Conservation (phyloP, 2,113 vertebrate genomes). For the Columba livia region DNA sequence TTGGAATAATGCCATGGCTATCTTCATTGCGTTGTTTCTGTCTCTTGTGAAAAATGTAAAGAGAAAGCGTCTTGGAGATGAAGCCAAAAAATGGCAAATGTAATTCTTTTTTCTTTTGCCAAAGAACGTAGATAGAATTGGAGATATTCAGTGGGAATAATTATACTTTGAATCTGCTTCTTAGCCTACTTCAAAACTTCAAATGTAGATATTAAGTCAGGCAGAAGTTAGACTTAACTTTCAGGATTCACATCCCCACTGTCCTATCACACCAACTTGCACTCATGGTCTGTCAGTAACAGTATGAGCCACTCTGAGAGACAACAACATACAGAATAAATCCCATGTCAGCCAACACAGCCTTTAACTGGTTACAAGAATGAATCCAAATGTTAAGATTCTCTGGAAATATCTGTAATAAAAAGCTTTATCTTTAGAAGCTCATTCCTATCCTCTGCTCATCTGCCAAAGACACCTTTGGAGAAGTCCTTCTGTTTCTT, state of each 20-base stretch:
- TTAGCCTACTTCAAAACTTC: neutral
- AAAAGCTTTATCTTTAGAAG: neutral
- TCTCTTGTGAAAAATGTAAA: neutral
- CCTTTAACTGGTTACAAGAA: neutral
- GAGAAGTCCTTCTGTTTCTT: neutral
- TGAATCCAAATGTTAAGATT: neutral
- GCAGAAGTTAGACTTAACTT: neutral
- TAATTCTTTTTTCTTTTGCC: neutral
- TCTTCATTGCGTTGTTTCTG: neutral
- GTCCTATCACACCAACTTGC: neutral
- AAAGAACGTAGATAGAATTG: neutral
- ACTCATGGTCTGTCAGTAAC: neutral
- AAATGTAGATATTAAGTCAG: neutral
- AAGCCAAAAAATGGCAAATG: neutral
- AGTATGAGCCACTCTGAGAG: neutral
- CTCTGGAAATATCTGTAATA: neutral
- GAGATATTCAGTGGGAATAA: neutral
- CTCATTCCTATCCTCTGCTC: neutral
- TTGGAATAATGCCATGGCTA: neutral
- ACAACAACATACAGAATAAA: neutral
- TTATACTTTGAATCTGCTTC: neutral
- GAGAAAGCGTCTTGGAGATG: neutral
- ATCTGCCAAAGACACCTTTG: neutral
- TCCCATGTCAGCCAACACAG: fast-evolving
- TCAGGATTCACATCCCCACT: neutral